A percentile compares a stretch with the other conserved stretches of the same genome.
phyloP scores from a whole-genome alignment of 2,113 vertebrate genomes.

The Pelecanus crispus region DNA sequence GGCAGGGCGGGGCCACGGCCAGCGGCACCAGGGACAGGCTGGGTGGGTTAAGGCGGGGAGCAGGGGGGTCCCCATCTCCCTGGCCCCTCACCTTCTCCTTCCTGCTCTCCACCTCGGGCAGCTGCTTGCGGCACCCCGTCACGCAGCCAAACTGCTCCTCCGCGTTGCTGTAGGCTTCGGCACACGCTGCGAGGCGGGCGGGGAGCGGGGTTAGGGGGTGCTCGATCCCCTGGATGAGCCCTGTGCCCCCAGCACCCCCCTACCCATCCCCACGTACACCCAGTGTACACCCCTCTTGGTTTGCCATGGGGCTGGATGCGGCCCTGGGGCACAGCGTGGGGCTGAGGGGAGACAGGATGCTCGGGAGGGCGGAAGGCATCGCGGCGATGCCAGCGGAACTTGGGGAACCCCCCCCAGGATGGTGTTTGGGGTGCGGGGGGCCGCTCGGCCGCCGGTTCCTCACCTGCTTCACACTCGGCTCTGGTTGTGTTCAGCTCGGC shows the following conservation, averaged over 20 bases:
- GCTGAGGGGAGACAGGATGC: not conserved
- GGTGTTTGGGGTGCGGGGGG: accelerated
- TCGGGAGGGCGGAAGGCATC: not conserved
- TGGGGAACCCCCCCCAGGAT: not conserved
- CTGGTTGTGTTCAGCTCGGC: constrained; percentile 87
- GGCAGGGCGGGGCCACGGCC: not conserved
- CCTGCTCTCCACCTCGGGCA: constrained; percentile 79
- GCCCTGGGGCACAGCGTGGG: not conserved
- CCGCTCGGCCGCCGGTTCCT: not conserved
- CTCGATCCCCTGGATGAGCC: no score
- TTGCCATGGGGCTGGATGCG: not conserved
- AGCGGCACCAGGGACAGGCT: not conserved
- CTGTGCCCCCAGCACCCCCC: not conserved
- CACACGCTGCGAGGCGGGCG: constrained; percentile 75
- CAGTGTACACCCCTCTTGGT: accelerated
- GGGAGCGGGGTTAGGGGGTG: not conserved
- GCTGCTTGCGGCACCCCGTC: constrained; percentile 86
- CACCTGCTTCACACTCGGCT: constrained; percentile 90
- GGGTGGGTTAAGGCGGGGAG: not conserved
- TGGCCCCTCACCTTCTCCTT: constrained; percentile 78
- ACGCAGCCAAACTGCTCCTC: constrained; percentile 87
- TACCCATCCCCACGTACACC: accelerated
- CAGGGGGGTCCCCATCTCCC: not conserved
- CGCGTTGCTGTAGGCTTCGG: constrained; percentile 87
- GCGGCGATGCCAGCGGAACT: accelerated